Evolutionary conservation across 2,888 invertebrate genomes (phyloP).

Genomic region (Arenicola marina): DNA sequence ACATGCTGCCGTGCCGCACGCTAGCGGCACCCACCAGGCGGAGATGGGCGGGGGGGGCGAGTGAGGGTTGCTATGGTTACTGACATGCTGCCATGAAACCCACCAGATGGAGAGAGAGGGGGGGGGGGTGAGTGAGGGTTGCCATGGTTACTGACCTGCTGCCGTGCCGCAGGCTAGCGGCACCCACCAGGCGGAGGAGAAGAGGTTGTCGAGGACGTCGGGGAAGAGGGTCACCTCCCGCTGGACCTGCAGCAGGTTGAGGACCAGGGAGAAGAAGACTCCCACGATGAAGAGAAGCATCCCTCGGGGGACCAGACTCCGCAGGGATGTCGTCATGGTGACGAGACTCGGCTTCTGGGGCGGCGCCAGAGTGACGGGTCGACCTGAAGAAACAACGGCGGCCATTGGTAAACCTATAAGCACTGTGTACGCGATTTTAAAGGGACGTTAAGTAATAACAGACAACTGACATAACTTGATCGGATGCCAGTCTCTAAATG

Average conservation of each 20-base stretch:
- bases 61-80: too few species aligned
- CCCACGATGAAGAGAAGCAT: slow-evolving; percentile 53
- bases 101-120: background rate
- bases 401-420: too few species aligned
- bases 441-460: too few species aligned
- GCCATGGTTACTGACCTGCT: slow-evolving; percentile 49
- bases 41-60: too few species aligned
- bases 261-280: slow-evolving; percentile 59
- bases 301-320: background rate
- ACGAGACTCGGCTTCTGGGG: too few species aligned
- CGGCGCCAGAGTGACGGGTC: too few species aligned
- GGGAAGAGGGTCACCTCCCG: slow-evolving; percentile 50
- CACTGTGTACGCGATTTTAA: too few species aligned
- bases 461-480: too few species aligned
- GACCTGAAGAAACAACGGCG: too few species aligned
- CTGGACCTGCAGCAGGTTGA: slow-evolving; percentile 56
- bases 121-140: too few species aligned
- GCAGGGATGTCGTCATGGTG: background rate
- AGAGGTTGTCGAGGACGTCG: slow-evolving; percentile 48
- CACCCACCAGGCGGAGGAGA: slow-evolving; percentile 62
- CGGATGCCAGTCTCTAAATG: too few species aligned
- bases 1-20: too few species aligned
- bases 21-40: slow-evolving; percentile 60
- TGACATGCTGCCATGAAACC: background rate
- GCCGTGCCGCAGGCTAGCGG: slow-evolving; percentile 60